Base-by-base conservation (phyloP, 2,888 invertebrate species). In the Patella ulyssiponensis region DNA sequence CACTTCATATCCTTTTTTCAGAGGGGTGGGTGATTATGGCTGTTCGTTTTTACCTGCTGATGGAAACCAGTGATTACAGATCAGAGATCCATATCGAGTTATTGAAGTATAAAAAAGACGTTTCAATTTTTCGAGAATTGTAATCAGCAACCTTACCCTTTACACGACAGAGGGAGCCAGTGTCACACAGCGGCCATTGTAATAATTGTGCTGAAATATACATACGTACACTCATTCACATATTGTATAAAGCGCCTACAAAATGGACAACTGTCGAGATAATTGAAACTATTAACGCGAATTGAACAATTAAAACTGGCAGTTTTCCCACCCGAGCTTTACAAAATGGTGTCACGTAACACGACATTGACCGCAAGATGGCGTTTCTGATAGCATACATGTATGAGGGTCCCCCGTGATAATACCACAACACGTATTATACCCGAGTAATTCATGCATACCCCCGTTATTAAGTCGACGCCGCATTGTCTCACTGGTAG, bases 321-420 rank as follows among this genome's bases (percentile, higher is more conserved):
- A 20, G 20, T 64, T 64, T 64, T 64, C 64, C 64, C 64, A 64
- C 64, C 64, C 64, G 64, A 23, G 23, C 44, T 64, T 9, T 64
- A 23, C 64, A 64, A 23, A 64, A 64, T 64, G 64, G 64, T 64
- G 64, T 64, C 64, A 64, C 64, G 64, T 64, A 64, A 64, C 64
- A 64, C 20, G 20, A 64, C 23, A 23, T 23, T 20, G 64, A 64
- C 64, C 64, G 64, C 20, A 23, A 64, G 64, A 64, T 64, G 64
- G 64, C 64, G 64, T 64, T 64, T 20, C 23, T 64, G 64, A 64
- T 64, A 44, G 44, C 44, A 44, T 44, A 64, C 20, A 64, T 23
- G 23, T 64, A 64, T 64, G 17, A 11, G 20, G 64, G 64, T 20
- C 20, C 64, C 44, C 20, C 23, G 20, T 23, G 23, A 64, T 64